Base-by-base conservation (phyloP, 2,888 invertebrate genomes). In the Pterostichus madidus region DNA sequence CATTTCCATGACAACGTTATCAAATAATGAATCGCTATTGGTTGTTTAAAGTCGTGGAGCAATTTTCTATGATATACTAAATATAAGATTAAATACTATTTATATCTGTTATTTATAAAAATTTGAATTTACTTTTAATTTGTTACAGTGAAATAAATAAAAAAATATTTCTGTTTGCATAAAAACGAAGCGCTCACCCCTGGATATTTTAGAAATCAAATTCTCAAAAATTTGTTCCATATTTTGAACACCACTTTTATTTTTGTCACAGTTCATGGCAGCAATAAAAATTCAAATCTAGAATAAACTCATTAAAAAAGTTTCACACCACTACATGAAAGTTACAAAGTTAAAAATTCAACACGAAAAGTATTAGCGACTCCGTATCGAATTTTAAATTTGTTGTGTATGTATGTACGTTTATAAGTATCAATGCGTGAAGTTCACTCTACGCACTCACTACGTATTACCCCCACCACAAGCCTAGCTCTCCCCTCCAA, bases 171-270 rank as follows among this genome's bases (percentile, higher is more conserved):
- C 3, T 24, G 24, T 24, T 2, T 3, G 24, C 2, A 24, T 24
- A n/a, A n/a, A n/a, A n/a, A n/a, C n/a, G 24, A 3, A 24, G 24
- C 1, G 15, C 78, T 78, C 44, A 78, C 80, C 80, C n/a, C 32
- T 49, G 44, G 49, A 8, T 39, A 80, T 31, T 64, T 80, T 32
- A 32, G 24, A 46, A 80, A 80, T 31, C 32, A 80, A 80, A 15
- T 49, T 80, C 10, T 80, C 80, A 68, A 80, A 49, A 32, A 68
- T 80, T 80, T 80, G 49, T 80, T 80, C 39, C 80, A 80, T 80
- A 52, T 52, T 80, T 68, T 68, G 31, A 49, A 64, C 15, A 24
- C 46, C 44, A 49, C 68, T 44, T 53, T 64, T 64, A 7, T 49
- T 53, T n/a, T n/a, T 32, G 53, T 39, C 13, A 5, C 68, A 7